A percentile compares a stretch with the other conserved stretches of the same genome.
phyloP scores from a whole-genome alignment of 2,888 invertebrate species.

The Polyploca ridens region DNA sequence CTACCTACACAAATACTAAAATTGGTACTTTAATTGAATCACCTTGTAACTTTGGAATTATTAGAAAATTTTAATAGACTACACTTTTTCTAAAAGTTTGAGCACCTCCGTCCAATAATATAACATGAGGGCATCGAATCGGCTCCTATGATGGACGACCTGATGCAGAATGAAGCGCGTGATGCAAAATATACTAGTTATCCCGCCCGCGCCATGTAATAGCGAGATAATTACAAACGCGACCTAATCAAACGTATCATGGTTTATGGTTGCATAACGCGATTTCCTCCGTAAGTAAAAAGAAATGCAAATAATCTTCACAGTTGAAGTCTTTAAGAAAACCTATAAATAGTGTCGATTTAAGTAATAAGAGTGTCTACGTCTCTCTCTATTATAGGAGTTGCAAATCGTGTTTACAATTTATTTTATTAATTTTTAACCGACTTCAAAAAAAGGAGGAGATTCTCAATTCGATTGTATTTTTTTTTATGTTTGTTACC shows the following conservation, averaged over 20 bases:
- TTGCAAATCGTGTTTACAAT: too few species aligned
- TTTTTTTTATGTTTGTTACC: too few species aligned
- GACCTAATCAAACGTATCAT: constrained; percentile 2
- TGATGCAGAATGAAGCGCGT: constrained; percentile 10
- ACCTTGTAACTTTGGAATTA: too few species aligned
- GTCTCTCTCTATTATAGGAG: too few species aligned
- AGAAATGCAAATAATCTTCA: background rate
- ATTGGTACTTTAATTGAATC: too few species aligned
- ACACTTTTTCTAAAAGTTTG: constrained; percentile 17
- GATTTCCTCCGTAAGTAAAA: background rate
- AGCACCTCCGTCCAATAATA: constrained; percentile 17
- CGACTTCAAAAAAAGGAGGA: too few species aligned
- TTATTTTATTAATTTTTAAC: too few species aligned
- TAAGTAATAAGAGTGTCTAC: too few species aligned
- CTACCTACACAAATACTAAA: too few species aligned
- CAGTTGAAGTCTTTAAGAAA: too few species aligned
- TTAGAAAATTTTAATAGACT: background rate
- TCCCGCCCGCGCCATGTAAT: constrained; percentile 7
- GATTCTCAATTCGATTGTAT: too few species aligned
- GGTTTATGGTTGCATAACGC: background rate
- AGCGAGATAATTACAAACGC: background rate
- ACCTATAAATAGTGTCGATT: too few species aligned
- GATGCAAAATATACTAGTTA: constrained; percentile 15
- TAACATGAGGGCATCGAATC: constrained; percentile 5
- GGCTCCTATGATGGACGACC: constrained; percentile 14